Evolutionary conservation across 1,140 invertebrate genomes (phyloP).

Genomic region (Archivesica marissinica): DNA sequence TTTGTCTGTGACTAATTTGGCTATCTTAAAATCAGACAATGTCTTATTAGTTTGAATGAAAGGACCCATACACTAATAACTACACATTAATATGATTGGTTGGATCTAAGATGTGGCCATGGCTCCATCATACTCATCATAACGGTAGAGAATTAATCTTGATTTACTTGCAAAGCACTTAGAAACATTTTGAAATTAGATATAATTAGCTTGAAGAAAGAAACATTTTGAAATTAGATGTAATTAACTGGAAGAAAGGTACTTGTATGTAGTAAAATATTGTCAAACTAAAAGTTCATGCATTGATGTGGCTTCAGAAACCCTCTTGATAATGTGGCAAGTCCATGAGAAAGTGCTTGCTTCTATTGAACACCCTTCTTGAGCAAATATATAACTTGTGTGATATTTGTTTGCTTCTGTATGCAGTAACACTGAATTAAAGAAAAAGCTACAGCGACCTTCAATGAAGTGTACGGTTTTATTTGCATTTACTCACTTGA

Average conservation of each 20-base stretch:
- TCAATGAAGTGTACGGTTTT: neutral
- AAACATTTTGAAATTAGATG: constrained; percentile 26
- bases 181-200: constrained; percentile 25
- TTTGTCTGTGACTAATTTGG: no score
- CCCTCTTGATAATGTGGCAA: constrained; percentile 27
- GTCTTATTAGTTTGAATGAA: no score
- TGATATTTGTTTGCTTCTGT: constrained; percentile 41
- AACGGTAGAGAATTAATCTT: neutral
- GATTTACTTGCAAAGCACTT: neutral
- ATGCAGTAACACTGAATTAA: constrained; percentile 30
- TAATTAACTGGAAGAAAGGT: constrained; percentile 11
- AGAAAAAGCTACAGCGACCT: constrained; percentile 13
- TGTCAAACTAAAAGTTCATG: neutral
- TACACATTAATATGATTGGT: no score
- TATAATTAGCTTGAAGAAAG: neutral
- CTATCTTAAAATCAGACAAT: no score
- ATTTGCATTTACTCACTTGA: no score
- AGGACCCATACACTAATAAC: no score
- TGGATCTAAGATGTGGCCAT: no score
- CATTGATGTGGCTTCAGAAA: neutral
- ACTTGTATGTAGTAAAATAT: neutral
- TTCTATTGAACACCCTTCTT: constrained; percentile 27
- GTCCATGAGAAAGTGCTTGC: constrained; percentile 10
- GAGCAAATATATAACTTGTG: constrained; percentile 41
- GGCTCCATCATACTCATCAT: no score